Conservation (phyloP, 30 jellyfish, hydroid and myxozoan species). For the Catostylus mosaicus region DNA sequence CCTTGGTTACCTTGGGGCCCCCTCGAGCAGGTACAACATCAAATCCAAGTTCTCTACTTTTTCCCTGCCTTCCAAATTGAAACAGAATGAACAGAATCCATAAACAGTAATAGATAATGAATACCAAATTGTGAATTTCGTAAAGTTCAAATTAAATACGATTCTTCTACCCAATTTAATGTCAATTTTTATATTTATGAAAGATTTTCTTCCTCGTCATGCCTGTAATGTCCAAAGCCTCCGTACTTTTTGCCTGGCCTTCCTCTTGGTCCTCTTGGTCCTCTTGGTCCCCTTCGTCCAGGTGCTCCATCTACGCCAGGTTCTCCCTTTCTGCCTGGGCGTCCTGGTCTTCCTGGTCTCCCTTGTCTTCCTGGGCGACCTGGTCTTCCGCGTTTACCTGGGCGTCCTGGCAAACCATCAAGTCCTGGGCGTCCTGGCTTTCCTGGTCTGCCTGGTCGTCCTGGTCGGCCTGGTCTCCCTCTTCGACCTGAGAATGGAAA, state of each 20-base stretch:
- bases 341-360: constrained; percentile 21
- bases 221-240: too few relatives aligned
- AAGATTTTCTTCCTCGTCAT: too few relatives aligned
- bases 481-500: constrained; percentile 7
- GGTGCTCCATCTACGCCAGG: constrained; percentile 15
- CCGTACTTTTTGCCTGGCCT: constrained; percentile 18
- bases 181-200: too few relatives aligned
- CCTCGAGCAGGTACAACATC: too few relatives aligned
- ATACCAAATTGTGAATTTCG: too few relatives aligned
- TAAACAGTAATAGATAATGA: too few relatives aligned
- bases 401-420: constrained; percentile 22
- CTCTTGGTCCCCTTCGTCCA: constrained; percentile 13
- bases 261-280: constrained; percentile 23
- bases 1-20: too few relatives aligned
- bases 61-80: too few relatives aligned
- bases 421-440: constrained; percentile 33
- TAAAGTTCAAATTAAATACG: too few relatives aligned
- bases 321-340: constrained; percentile 23
- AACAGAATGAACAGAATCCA: too few relatives aligned
- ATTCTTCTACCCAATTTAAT: too few relatives aligned
- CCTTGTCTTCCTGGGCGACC: constrained; percentile 42
- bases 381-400: constrained; percentile 20
- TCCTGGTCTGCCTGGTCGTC: constrained; percentile 33
- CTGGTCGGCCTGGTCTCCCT: constrained; percentile 31
- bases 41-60: too few relatives aligned